phyloP scores from a whole-genome alignment of 2,888 invertebrate genomes.

The Eupithecia subfuscata region DNA sequence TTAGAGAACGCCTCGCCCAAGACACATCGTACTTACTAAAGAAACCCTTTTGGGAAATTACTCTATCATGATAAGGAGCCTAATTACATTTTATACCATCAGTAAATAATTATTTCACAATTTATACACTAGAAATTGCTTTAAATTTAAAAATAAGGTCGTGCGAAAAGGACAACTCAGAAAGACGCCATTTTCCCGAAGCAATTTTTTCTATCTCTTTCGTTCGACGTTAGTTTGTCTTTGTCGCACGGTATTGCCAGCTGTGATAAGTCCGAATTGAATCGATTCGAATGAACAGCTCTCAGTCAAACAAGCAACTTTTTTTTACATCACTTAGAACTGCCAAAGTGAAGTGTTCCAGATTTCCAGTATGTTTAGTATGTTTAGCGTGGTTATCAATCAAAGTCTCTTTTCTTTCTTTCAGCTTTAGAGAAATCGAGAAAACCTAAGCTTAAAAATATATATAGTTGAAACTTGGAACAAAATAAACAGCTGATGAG shows the following conservation, averaged over 20 bases:
- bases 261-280: not conserved
- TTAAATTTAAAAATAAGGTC: constrained; percentile 53
- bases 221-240: constrained; percentile 16
- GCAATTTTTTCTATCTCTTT: constrained; percentile 43
- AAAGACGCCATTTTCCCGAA: constrained; percentile 75
- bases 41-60: constrained; percentile 14
- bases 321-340: constrained; percentile 8
- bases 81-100: constrained; percentile 39
- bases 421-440: not conserved
- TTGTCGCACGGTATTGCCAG: constrained; percentile 19
- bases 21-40: constrained; percentile 56
- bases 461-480: constrained; percentile 21
- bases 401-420: constrained; percentile 23
- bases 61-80: not conserved
- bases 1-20: constrained; percentile 61
- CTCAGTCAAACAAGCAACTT: not conserved
- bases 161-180: constrained; percentile 80
- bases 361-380: not conserved
- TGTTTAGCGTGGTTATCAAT: constrained; percentile 3
- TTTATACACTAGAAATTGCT: constrained; percentile 53
- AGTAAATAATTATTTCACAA: constrained; percentile 48
- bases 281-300: not conserved
- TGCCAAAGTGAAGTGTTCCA: not conserved
- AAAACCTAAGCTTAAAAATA: not conserved
- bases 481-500: constrained; percentile 42